A percentile compares a stretch with the other conserved stretches of the same genome.
Evolutionary conservation across 1,140 invertebrate species (phyloP).

Genomic region (Stegodyphus dumicola): DNA sequence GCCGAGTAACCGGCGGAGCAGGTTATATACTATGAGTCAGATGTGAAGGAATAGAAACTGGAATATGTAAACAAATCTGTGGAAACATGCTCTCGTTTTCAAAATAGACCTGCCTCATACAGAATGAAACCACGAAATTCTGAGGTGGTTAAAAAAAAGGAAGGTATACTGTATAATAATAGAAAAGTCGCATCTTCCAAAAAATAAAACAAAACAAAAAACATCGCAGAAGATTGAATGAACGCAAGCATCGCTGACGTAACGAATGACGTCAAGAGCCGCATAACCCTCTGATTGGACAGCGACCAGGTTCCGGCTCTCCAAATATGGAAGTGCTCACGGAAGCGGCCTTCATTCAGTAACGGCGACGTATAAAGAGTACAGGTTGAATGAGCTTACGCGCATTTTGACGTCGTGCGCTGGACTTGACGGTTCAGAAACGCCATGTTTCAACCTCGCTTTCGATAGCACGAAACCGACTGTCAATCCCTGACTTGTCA

Average conservation of each 20-base stretch:
- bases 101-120: constrained; percentile 4
- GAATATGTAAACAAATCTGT: constrained; percentile 34
- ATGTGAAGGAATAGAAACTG: background rate
- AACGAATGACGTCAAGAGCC: constrained; percentile 38
- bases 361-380: constrained; percentile 56
- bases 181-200: background rate
- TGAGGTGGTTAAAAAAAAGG: constrained; percentile 34
- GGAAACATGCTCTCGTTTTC: constrained; percentile 28
- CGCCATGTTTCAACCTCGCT: constrained; percentile 1
- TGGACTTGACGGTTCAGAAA: constrained; percentile 24
- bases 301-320: constrained; percentile 48
- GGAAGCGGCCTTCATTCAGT: constrained; percentile 59
- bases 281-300: constrained; percentile 33
- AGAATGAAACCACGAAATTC: constrained; percentile 1
- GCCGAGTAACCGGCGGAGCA: too few species aligned
- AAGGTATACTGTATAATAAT: background rate
- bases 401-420: constrained; percentile 56
- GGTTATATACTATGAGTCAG: background rate
- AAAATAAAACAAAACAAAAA: background rate
- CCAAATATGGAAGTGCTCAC: constrained; percentile 60
- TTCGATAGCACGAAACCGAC: constrained; percentile 5
- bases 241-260: constrained; percentile 55
- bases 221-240: constrained; percentile 39
- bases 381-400: constrained; percentile 59
- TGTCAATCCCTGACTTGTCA: background rate